Evolutionary conservation across 2,888 invertebrate species (phyloP), one percentile per base, ranked within the genome.

Genomic region (Mimas tiliae): DNA sequence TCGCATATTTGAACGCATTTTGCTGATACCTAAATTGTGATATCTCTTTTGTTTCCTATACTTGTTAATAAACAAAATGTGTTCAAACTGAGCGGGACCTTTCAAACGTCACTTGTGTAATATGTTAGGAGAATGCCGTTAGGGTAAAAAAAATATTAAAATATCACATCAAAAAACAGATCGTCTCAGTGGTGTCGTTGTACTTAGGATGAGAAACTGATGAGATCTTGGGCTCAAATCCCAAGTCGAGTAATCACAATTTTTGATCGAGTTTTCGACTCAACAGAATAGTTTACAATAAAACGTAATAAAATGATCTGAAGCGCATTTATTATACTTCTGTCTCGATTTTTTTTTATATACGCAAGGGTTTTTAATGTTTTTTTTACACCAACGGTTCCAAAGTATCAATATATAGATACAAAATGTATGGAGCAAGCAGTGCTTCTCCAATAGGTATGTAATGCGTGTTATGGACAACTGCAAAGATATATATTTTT

Each of bases 41-140:
- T 58, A 58, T 58, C n/a, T 55, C 53, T 7, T 16, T 55, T 52
- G 33, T 52, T 58, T 58, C 55, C 55, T 58, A 55, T 55, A 58
- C 16, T 58, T 38, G 38, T 58, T 38, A 34, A 8, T 53, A 34
- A 53, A 58, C 16, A 16, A 58, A 38, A 58, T 58, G 55, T 38
- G 55, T 58, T 38, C 55, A 58, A 38, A 38, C 38, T 16, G 16
- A 9, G 16, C 55, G 4, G 38, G 38, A 58, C 55, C 11, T 11
- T 19, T 38, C 8, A 16, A 58, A 16, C 33, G 33, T 33, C 55
- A 55, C 34, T 34, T 58, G 19, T 38, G 9, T 58, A 19, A 16
- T 38, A 16, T 34, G 14, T 33, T n/a, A 19, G 38, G 2, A 16
- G 6, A 16, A 16, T 12, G 48, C 6, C 34, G 38, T 38, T 38